A percentile compares a stretch with the other conserved stretches of the same genome.
Conservation (phyloP, 2,113 vertebrate genomes). For the Pseudopodoces humilis region DNA sequence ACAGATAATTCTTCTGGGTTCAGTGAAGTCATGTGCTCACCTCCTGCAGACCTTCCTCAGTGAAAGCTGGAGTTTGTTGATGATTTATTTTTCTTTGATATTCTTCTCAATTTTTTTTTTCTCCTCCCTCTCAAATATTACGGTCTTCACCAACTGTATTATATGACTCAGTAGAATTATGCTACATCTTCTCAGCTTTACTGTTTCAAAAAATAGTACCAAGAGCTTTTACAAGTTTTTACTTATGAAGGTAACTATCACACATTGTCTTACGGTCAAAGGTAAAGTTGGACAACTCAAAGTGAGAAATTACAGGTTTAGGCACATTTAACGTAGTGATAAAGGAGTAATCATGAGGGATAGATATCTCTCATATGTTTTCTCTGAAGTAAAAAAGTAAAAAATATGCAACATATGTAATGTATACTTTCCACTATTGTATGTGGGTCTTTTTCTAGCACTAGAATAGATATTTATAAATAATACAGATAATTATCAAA, state of each 20-base stretch:
- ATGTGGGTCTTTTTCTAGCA: neutral
- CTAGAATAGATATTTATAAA: neutral
- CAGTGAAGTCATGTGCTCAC: no score
- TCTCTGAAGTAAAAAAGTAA: neutral
- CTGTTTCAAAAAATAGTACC: neutral
- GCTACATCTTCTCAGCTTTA: neutral
- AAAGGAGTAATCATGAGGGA: neutral
- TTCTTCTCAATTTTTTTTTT: neutral
- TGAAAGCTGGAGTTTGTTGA: neutral
- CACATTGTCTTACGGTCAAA: neutral
- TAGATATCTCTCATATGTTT: neutral
- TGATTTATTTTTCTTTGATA: neutral
- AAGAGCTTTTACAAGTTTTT: neutral
- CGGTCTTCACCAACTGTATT: neutral
- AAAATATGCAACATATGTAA: neutral
- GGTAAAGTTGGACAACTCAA: neutral
- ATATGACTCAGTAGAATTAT: neutral
- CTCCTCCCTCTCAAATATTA: neutral
- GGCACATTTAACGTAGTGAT: neutral
- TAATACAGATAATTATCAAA: neutral
- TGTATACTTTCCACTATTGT: neutral
- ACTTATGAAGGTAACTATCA: neutral
- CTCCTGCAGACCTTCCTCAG: neutral
- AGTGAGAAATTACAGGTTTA: neutral
- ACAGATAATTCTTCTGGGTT: neutral